phyloP scores from a whole-genome alignment of 2,797 vertebrate species.

The Notamacropus eugenii region DNA sequence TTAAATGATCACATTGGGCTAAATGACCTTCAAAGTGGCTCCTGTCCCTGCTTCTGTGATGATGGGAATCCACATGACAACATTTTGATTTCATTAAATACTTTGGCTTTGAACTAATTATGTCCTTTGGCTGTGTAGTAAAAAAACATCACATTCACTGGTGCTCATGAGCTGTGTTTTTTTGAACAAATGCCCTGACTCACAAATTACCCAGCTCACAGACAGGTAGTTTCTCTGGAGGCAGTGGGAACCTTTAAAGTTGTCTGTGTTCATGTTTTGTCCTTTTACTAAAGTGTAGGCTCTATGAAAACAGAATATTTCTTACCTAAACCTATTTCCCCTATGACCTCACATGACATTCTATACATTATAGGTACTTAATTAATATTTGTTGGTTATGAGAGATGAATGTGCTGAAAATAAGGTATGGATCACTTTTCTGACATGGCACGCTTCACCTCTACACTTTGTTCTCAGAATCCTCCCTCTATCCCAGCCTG shows the following conservation, averaged over 20 bases:
- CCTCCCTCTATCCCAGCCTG: not conserved
- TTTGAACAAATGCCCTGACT: not conserved
- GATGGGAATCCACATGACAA: not conserved
- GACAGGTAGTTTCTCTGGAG: not conserved
- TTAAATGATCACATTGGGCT: not conserved
- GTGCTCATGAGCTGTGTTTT: not conserved
- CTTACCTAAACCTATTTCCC: not conserved
- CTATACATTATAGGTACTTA: not conserved
- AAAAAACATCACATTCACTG: not conserved
- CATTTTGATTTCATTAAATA: not conserved
- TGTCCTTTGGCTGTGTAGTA: not conserved
- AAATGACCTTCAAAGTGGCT: not conserved
- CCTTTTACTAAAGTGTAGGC: not conserved
- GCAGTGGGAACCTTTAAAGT: not conserved
- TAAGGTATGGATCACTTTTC: not conserved
- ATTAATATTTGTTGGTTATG: not conserved
- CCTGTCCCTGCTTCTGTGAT: not conserved
- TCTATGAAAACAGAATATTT: not conserved
- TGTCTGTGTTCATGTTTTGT: not conserved
- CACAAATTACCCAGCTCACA: not conserved
- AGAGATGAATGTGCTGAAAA: not conserved
- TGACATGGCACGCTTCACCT: not conserved
- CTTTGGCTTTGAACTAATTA: not conserved
- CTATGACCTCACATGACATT: not conserved
- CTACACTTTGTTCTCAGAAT: not conserved